Conservation (phyloP, 2,113 vertebrate species). For the Climacteris rufus region DNA sequence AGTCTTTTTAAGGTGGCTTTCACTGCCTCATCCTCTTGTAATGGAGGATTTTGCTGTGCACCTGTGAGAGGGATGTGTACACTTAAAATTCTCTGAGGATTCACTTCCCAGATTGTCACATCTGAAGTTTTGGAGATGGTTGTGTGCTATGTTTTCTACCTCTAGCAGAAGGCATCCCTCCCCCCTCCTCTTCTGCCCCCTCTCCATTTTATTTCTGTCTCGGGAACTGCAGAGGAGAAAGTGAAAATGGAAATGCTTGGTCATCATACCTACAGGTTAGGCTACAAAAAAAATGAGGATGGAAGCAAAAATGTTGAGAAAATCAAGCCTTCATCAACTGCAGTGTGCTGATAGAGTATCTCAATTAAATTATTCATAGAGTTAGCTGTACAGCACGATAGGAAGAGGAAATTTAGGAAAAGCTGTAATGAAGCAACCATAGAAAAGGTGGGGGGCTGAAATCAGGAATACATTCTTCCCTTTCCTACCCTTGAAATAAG, state of each 20-base stretch:
- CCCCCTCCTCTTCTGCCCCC: neutral
- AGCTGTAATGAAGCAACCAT: neutral
- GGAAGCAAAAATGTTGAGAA: neutral
- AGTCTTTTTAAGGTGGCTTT: conserved; percentile 19
- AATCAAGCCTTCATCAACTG: neutral
- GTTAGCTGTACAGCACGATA: neutral
- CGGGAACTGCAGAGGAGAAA: neutral
- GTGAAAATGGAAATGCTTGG: conserved; percentile 22
- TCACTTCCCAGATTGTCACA: neutral
- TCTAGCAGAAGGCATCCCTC: neutral
- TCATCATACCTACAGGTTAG: neutral
- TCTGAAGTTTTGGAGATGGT: neutral
- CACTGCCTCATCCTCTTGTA: neutral
- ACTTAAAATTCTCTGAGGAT: neutral
- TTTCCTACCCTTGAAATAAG: neutral
- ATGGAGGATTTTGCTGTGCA: neutral
- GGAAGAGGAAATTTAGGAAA: neutral
- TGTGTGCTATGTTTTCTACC: neutral
- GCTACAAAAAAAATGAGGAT: neutral
- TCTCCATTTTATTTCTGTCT: conserved; percentile 10
- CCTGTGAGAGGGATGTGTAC: neutral
- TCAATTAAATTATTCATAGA: neutral
- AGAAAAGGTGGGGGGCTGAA: neutral
- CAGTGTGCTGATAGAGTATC: neutral
- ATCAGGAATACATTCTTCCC: neutral